Evolutionary conservation across 2,113 vertebrate genomes (phyloP).

Genomic region (Callorhinus ursinus): DNA sequence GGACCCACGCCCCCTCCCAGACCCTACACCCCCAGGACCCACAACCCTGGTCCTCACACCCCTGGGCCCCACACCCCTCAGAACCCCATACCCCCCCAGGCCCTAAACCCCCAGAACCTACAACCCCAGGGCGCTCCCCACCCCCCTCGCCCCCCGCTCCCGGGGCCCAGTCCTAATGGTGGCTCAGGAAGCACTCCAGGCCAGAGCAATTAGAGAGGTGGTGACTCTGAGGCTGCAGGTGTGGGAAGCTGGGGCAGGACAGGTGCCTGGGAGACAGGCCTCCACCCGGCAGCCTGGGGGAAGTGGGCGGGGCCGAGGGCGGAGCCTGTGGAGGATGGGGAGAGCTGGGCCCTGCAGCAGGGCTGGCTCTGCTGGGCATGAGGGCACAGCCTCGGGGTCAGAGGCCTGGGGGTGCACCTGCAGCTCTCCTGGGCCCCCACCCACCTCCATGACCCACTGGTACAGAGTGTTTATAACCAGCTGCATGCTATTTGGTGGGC

Average conservation of each 20-base stretch:
- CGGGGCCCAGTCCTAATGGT: neutral
- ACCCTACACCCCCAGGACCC: no score
- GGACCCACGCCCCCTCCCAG: no score
- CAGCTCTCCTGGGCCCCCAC: neutral
- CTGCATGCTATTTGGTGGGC: neutral
- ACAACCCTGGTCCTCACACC: neutral
- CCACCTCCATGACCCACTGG: neutral
- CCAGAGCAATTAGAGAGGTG: neutral
- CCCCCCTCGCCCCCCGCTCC: neutral
- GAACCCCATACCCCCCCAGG: no score
- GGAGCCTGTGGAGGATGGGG: neutral
- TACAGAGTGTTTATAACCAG: neutral
- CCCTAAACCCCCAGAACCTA: no score
- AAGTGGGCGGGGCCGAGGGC: neutral
- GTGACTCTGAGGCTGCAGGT: neutral
- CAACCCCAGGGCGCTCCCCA: neutral
- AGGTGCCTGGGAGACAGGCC: neutral
- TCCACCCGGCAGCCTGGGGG: neutral
- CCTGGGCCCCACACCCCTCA: neutral
- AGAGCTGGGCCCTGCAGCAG: no score
- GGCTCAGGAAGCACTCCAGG: neutral
- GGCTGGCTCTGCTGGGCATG: neutral
- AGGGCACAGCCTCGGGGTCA: no score
- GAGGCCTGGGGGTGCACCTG: no score
- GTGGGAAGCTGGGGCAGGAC: neutral